Conservation (phyloP, 2,797 vertebrate genomes). For the Thalassophryne amazonica region DNA sequence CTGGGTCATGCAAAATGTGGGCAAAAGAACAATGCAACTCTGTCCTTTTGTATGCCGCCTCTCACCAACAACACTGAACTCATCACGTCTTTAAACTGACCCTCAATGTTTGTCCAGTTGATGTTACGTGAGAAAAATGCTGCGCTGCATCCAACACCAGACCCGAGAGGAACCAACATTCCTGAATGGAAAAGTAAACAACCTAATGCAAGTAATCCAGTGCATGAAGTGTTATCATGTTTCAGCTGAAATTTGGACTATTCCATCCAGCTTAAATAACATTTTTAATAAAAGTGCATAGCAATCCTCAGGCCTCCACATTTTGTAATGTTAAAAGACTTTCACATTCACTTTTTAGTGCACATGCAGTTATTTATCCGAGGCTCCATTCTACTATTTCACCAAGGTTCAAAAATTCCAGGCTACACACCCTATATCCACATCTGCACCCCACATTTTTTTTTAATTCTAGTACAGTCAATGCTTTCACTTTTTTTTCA, state of each 20-base stretch:
- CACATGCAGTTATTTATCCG: no score
- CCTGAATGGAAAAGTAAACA: neutral
- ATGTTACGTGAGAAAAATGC: neutral
- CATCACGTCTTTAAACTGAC: neutral
- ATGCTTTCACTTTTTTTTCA: no score
- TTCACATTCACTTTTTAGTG: no score
- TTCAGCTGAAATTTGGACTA: neutral
- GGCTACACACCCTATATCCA: no score
- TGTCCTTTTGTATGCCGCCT: conserved; percentile 14
- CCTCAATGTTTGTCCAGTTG: conserved; percentile 15
- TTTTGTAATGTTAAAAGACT: no score
- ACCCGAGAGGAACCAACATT: conserved; percentile 12
- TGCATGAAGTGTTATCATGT: neutral
- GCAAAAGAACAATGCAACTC: conserved; percentile 30
- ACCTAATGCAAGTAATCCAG: neutral
- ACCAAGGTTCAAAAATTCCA: no score
- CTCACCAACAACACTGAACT: conserved; percentile 5
- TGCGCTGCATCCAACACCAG: neutral
- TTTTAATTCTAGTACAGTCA: no score
- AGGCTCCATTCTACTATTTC: no score
- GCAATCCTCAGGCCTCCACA: no score
- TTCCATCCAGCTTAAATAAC: no score
- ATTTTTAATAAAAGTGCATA: no score
- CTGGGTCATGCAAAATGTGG: conserved; percentile 39
- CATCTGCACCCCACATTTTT: no score